A percentile compares a stretch with the other conserved stretches of the same genome.
Evolutionary conservation across 2,113 vertebrate genomes (phyloP).

Genomic region (Istiophorus platypterus): DNA sequence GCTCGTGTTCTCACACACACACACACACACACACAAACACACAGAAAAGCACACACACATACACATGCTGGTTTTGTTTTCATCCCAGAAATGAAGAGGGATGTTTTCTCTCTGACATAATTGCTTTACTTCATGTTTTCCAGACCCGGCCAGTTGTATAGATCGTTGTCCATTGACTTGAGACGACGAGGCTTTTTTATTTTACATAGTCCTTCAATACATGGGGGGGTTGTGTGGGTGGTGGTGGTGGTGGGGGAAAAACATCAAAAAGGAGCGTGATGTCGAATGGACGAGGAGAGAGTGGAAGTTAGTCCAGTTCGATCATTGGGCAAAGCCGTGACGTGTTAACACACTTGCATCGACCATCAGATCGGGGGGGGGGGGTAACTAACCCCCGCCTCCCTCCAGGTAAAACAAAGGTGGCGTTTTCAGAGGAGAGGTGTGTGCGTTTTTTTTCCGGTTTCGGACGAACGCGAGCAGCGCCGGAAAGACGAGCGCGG

Average conservation of each 20-base stretch:
- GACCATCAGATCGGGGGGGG: not conserved
- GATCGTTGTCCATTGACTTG: too few relatives aligned
- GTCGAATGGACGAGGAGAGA: too few relatives aligned
- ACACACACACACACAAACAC: too few relatives aligned
- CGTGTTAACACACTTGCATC: not conserved
- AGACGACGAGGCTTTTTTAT: too few relatives aligned
- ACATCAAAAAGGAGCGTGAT: too few relatives aligned
- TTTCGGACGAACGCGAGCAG: constrained; percentile 51
- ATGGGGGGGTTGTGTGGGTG: too few relatives aligned
- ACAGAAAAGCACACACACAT: too few relatives aligned
- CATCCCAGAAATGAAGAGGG: constrained; percentile 5
- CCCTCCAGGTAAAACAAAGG: constrained; percentile 61
- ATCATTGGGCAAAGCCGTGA: not conserved
- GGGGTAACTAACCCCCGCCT: constrained; percentile 43
- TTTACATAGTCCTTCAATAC: too few relatives aligned
- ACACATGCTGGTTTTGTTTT: constrained; percentile 18
- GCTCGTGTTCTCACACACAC: too few relatives aligned
- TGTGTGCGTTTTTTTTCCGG: constrained; percentile 62
- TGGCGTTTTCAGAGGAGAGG: constrained; percentile 57
- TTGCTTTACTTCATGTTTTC: not conserved
- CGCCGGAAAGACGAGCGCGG: constrained; percentile 42
- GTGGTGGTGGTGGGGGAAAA: too few relatives aligned
- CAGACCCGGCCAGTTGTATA: too few relatives aligned
- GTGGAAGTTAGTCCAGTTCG: not conserved
- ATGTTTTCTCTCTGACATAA: not conserved